A percentile compares a stretch with the other conserved stretches of the same genome.
phyloP scores from a whole-genome alignment of 2,888 invertebrate species.

The Drosophila prolongata region DNA sequence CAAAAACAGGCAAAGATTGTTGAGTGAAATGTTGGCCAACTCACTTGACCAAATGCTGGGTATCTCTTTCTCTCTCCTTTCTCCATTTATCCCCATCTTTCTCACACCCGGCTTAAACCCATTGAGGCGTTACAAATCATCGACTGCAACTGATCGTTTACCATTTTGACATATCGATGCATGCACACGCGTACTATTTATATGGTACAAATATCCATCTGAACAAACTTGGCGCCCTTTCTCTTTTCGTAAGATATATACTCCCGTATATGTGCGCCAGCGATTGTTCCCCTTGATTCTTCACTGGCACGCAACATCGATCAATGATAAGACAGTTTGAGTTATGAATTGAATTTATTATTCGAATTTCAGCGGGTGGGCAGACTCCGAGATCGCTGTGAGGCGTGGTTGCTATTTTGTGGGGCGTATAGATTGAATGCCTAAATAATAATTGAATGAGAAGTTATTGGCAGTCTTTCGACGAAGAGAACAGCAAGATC shows the following conservation, averaged over 20 bases:
- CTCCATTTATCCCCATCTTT: conserved; percentile 17
- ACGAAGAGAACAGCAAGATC: conserved; percentile 28
- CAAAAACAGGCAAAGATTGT: conserved; percentile 9
- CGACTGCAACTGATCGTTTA: conserved; percentile 60
- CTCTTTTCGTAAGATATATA: conserved; percentile 55
- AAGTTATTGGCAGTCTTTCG: conserved; percentile 17
- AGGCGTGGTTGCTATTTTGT: conserved; percentile 19
- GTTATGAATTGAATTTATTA: conserved; percentile 74
- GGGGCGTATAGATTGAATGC: conserved; percentile 28
- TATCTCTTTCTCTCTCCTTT: conserved; percentile 42
- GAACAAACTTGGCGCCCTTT: conserved; percentile 61
- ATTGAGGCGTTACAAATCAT: conserved; percentile 72
- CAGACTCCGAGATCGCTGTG: conserved; percentile 9
- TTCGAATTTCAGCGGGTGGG: conserved; percentile 39
- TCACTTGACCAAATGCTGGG: conserved; percentile 73
- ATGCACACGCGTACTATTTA: conserved; percentile 12
- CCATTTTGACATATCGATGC: conserved; percentile 41
- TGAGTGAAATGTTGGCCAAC: conserved; percentile 71
- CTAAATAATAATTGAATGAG: conserved; percentile 28
- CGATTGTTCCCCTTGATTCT: conserved; percentile 27
- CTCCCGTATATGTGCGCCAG: not conserved
- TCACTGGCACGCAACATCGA: conserved; percentile 70
- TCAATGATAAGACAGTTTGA: conserved; percentile 74
- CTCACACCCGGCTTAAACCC: conserved; percentile 49
- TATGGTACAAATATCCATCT: conserved; percentile 1